These are phyloP conservation scores for Polyommatus icarus DNA, from an alignment of 2,888 invertebrate species.

Conservation along the genomic window DNA sequence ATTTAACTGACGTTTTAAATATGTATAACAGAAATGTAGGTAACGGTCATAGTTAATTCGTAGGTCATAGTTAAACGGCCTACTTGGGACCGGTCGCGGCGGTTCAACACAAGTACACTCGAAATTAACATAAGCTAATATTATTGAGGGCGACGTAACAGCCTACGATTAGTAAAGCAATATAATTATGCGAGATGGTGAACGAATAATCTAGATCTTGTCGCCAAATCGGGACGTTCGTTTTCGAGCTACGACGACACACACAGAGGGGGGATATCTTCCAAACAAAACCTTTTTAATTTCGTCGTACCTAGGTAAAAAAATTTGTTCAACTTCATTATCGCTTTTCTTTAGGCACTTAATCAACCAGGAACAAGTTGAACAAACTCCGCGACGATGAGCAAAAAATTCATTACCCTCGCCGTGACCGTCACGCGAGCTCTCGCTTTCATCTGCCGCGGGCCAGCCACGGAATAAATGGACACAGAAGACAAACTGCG, in stretches of 20 bases:
- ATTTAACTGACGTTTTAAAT: too few relatives aligned
- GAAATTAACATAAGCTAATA: not conserved
- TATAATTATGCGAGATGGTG: not conserved
- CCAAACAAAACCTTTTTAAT: too few relatives aligned
- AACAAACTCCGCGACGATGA: not conserved
- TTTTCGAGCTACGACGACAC: too few relatives aligned
- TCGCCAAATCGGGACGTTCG: too few relatives aligned
- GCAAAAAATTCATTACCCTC: not conserved
- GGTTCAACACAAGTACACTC: not conserved
- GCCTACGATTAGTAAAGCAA: not conserved
- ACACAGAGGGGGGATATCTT: too few relatives aligned
- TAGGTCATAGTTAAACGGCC: not conserved
- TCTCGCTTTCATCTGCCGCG: slow-evolving; percentile 20
- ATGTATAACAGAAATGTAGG: not conserved
- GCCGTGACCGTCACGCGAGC: slow-evolving; percentile 5
- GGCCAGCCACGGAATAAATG: not conserved
- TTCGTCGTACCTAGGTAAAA: too few relatives aligned
- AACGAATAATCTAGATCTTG: not conserved
- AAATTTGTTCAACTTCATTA: not conserved
- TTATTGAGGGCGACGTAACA: not conserved
- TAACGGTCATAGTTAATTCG: not conserved
- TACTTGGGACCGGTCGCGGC: not conserved
- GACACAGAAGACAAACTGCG: not conserved
- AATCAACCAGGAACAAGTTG: slow-evolving; percentile 6
- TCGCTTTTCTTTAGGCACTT: not conserved